Evolutionary conservation across 2,888 invertebrate genomes (phyloP).

Genomic region (Zygothrica quintamaculata): DNA sequence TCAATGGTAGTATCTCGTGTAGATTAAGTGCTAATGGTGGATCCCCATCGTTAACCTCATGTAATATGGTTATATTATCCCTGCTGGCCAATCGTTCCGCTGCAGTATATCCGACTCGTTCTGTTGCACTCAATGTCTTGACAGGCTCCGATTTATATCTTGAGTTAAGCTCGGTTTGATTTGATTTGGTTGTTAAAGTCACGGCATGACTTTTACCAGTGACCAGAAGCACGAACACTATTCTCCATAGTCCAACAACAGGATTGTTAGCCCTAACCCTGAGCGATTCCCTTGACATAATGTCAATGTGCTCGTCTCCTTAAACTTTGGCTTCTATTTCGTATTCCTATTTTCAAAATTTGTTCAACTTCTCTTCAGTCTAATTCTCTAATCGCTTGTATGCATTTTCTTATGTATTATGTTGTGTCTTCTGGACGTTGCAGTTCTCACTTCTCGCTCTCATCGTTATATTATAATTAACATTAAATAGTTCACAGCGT

Average conservation of each 20-base stretch:
- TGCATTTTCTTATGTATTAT: constrained; percentile 47
- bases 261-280: constrained; percentile 8
- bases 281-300: constrained; percentile 40
- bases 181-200: constrained; percentile 4
- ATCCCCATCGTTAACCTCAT: constrained; percentile 55
- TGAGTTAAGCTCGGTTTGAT: background rate
- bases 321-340: background rate
- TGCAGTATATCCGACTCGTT: constrained; percentile 13
- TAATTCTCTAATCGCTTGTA: constrained; percentile 26
- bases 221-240: constrained; percentile 15
- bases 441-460: constrained; percentile 32
- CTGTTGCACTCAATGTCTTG: constrained; percentile 39
- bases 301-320: constrained; percentile 10
- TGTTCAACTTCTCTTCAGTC: constrained; percentile 25
- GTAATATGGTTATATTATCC: constrained; percentile 80
- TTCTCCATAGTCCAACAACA: constrained; percentile 13
- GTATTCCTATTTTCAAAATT: constrained; percentile 1
- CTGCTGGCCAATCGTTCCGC: constrained; percentile 35
- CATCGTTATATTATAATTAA: constrained; percentile 36
- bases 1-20: constrained; percentile 76
- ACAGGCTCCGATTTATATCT: background rate
- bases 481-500: constrained; percentile 11
- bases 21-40: constrained; percentile 74
- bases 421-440: constrained; percentile 30
- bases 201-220: constrained; percentile 6